These are phyloP conservation scores for Porites cylindrica DNA, from an alignment of 92 coral and sea anemone species.

Conservation along the genomic window DNA sequence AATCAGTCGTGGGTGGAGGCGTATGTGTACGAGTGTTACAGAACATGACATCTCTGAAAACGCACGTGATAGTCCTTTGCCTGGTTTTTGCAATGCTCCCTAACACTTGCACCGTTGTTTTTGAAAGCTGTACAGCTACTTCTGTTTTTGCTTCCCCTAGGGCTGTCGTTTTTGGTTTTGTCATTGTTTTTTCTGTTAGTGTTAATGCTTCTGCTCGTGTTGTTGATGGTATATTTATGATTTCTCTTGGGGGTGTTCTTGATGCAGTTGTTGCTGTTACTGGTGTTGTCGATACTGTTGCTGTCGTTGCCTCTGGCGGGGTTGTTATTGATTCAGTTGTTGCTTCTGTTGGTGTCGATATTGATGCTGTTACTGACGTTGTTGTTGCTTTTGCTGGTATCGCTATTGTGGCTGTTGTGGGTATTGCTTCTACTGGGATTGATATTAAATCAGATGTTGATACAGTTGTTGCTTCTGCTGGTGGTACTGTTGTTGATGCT, in stretches of 20 bases:
- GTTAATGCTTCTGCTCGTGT: background rate
- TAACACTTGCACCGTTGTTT: too few relatives aligned
- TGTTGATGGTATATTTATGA: background rate
- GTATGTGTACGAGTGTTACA: background rate
- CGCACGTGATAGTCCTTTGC: background rate
- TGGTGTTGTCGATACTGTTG: background rate
- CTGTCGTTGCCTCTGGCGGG: slow-evolving; percentile 2
- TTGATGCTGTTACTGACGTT: too few relatives aligned
- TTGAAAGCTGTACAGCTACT: too few relatives aligned
- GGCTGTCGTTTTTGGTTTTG: background rate
- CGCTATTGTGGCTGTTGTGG: too few relatives aligned
- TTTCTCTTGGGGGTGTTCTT: background rate
- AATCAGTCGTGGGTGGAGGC: background rate
- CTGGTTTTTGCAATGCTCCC: background rate
- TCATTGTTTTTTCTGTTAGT: background rate
- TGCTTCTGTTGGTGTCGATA: background rate
- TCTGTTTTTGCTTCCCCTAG: too few relatives aligned
- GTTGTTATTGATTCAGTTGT: background rate
- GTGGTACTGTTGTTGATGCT: too few relatives aligned
- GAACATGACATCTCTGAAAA: background rate
- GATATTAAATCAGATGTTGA: too few relatives aligned
- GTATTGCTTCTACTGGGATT: too few relatives aligned
- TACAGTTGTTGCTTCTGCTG: too few relatives aligned
- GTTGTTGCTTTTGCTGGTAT: too few relatives aligned
- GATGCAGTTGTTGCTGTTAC: slow-evolving; percentile 5